Conservation (phyloP, 2,113 vertebrate species). For the Oreochromis aureus region DNA sequence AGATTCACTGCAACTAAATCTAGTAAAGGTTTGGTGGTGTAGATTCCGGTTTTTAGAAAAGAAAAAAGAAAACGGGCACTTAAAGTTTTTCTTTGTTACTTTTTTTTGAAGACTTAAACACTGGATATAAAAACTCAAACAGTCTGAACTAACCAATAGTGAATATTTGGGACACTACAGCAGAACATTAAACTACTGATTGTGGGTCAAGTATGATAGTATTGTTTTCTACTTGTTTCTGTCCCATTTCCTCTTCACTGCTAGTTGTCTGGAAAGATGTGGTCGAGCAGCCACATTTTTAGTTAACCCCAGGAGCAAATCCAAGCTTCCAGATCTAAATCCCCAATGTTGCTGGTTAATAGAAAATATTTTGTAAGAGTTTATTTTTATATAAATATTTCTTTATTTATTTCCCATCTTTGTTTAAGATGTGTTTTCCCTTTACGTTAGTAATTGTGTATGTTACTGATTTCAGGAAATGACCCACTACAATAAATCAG, state of each 20-base stretch:
- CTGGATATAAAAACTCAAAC: slow-evolving; percentile 67
- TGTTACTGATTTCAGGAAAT: background rate
- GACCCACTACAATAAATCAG: background rate
- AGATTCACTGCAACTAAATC: slow-evolving; percentile 73
- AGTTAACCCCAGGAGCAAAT: slow-evolving; percentile 49
- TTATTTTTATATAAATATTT: slow-evolving; percentile 97
- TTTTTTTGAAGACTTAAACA: slow-evolving; percentile 44
- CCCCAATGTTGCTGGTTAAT: slow-evolving; percentile 76
- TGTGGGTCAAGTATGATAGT: slow-evolving; percentile 58
- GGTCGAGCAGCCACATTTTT: slow-evolving; percentile 37
- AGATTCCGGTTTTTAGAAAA: slow-evolving; percentile 28
- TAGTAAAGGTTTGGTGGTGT: slow-evolving; percentile 45
- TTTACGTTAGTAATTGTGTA: slow-evolving; percentile 9
- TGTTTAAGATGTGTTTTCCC: slow-evolving; percentile 49
- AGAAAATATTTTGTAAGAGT: slow-evolving; percentile 96
- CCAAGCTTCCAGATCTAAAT: slow-evolving; percentile 65
- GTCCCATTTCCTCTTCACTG: slow-evolving; percentile 61
- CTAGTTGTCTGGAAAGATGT: slow-evolving; percentile 82
- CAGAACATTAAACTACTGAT: slow-evolving; percentile 55
- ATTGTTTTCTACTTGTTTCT: slow-evolving; percentile 60
- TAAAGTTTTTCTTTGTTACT: background rate
- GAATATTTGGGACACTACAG: slow-evolving; percentile 9
- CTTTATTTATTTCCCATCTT: slow-evolving; percentile 84
- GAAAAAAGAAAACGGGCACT: slow-evolving; percentile 5
- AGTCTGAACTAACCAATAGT: background rate